These are phyloP conservation scores for Astyanax mexicanus DNA, from an alignment of 2,797 vertebrate genomes.

Conservation along the genomic window DNA sequence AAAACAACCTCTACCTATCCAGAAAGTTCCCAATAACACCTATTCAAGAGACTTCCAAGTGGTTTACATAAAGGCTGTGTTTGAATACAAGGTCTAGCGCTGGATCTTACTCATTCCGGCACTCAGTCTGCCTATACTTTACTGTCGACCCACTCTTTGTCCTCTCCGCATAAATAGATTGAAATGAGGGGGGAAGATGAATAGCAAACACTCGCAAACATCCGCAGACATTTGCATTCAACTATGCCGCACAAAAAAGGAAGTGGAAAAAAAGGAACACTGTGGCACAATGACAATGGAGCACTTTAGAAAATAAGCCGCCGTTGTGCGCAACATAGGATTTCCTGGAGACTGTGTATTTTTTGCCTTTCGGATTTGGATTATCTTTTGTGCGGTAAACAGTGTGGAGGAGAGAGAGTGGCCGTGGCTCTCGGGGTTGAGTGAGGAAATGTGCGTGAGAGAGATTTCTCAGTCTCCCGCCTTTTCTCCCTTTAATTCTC, in stretches of 20 bases:
- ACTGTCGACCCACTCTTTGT: background rate
- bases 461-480: slow-evolving; percentile 11
- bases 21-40: background rate
- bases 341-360: slow-evolving; percentile 4
- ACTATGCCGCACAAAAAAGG: background rate
- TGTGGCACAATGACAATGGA: slow-evolving; percentile 13
- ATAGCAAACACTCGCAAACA: background rate
- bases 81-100: background rate
- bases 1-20: background rate
- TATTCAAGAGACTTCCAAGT: background rate
- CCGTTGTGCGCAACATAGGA: slow-evolving; percentile 1
- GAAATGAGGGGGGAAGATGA: slow-evolving; percentile 29
- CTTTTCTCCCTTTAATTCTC: slow-evolving; percentile 6
- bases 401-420: background rate
- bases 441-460: slow-evolving; percentile 10
- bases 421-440: background rate
- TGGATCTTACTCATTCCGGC: background rate
- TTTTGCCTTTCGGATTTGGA: background rate
- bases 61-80: background rate
- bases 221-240: slow-evolving; percentile 28
- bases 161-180: slow-evolving; percentile 5
- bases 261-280: background rate
- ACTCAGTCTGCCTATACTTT: background rate
- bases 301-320: slow-evolving; percentile 19
- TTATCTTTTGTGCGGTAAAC: slow-evolving; percentile 22